Evolutionary conservation across 1,140 invertebrate species (phyloP).

Genomic region (Pseudomyrmex cubaensis): DNA sequence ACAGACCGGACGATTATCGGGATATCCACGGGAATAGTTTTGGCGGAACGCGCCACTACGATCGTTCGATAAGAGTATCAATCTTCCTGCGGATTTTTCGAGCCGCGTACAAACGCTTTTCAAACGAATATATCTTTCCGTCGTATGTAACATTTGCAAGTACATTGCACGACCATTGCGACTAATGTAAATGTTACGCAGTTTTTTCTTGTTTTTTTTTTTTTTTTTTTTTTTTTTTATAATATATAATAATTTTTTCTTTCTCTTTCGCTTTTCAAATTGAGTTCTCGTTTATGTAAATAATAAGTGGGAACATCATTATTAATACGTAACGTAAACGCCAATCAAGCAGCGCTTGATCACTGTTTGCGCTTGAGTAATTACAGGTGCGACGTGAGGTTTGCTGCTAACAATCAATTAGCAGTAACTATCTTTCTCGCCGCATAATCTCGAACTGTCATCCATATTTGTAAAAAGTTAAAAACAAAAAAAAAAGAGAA

Average conservation of each 20-base stretch:
- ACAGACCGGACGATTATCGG: conserved; percentile 26
- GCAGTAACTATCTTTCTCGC: neutral
- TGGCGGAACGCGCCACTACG: conserved; percentile 13
- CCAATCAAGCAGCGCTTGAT: conserved; percentile 24
- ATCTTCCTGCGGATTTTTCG: conserved; percentile 14
- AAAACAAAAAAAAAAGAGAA: neutral
- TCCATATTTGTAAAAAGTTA: neutral
- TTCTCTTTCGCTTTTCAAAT: conserved; percentile 15
- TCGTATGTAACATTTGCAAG: neutral
- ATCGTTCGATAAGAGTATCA: conserved; percentile 23
- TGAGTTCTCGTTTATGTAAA: conserved; percentile 6
- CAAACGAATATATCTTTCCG: neutral
- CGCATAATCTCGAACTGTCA: neutral
- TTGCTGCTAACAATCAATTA: neutral
- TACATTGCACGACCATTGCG: no score
- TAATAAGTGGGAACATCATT: conserved; percentile 20
- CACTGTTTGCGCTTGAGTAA: conserved; percentile 1
- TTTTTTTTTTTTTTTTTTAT: neutral
- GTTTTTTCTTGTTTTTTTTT: no score
- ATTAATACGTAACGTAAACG: conserved; percentile 13
- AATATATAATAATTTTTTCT: neutral
- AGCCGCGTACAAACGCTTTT: conserved; percentile 6
- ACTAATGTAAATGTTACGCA: no score
- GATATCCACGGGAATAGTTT: conserved; percentile 20
- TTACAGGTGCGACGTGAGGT: neutral